Evolutionary conservation across 2,888 invertebrate genomes (phyloP).

Genomic region (Chorisops tibialis): DNA sequence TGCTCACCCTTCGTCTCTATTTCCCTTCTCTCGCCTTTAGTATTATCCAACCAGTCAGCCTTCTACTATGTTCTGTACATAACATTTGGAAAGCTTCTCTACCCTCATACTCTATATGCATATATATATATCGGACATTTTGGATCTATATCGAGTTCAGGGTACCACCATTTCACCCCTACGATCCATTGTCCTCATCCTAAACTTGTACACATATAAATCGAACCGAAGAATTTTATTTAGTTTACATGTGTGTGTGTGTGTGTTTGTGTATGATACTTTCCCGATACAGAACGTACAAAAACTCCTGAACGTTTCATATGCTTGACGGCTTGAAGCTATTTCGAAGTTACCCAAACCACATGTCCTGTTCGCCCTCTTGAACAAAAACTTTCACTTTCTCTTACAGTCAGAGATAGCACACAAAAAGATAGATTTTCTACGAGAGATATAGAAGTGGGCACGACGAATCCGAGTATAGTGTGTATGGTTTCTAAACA

Average conservation of each 20-base stretch:
- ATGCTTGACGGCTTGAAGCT: not conserved
- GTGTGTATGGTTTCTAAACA: too few species aligned
- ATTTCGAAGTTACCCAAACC: too few species aligned
- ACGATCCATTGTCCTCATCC: not conserved
- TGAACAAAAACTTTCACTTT: conserved; percentile 22
- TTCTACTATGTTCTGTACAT: too few species aligned
- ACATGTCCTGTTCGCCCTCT: not conserved
- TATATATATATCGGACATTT: too few species aligned
- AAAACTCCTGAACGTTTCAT: not conserved
- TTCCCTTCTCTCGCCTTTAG: too few species aligned
- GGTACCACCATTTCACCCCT: not conserved
- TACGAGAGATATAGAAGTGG: not conserved
- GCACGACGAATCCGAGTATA: too few species aligned
- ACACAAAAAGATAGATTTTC: conserved; percentile 17
- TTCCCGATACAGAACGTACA: not conserved
- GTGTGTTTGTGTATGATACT: not conserved
- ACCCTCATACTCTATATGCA: too few species aligned
- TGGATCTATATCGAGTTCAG: not conserved
- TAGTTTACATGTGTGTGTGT: not conserved
- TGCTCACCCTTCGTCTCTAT: too few species aligned
- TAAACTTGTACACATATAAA: not conserved
- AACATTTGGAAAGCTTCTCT: too few species aligned
- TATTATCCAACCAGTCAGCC: too few species aligned
- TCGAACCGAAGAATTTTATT: not conserved
- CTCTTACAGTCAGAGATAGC: conserved; percentile 5